Evolutionary conservation across 2,888 invertebrate species (phyloP).

Genomic region (Epirrhoe alternata): DNA sequence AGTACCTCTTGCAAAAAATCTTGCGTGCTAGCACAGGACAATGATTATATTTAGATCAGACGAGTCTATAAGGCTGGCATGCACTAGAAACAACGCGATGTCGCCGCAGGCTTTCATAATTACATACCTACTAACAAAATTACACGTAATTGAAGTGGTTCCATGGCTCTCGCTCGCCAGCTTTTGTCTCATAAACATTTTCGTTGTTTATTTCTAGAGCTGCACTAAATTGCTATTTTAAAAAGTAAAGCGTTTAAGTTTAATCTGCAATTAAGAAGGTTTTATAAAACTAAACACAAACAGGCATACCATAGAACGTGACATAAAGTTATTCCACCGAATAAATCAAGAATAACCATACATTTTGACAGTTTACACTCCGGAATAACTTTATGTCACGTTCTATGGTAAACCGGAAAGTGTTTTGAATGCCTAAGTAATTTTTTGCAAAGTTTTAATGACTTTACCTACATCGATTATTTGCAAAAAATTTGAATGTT

Average conservation of each 20-base stretch:
- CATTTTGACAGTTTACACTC: too few species aligned
- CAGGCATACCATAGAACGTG: too few species aligned
- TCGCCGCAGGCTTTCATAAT: constrained; percentile 62
- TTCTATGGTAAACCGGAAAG: too few species aligned
- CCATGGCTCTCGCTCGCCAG: constrained; percentile 48
- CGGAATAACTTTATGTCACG: too few species aligned
- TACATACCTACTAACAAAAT: constrained; percentile 65
- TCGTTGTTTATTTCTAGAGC: constrained; percentile 31
- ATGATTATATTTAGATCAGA: constrained; percentile 51
- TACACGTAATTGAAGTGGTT: constrained; percentile 64
- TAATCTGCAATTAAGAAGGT: not conserved
- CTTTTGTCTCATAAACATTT: constrained; percentile 51
- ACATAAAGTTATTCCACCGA: too few species aligned
- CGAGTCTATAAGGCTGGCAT: constrained; percentile 47
- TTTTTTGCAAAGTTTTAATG: constrained; percentile 1
- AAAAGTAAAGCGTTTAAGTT: not conserved
- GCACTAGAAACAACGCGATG: constrained; percentile 60
- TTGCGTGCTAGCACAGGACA: constrained; percentile 40
- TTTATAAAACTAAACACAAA: not conserved
- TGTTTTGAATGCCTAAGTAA: not conserved
- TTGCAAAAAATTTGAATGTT: constrained; percentile 16
- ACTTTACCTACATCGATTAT: constrained; percentile 21
- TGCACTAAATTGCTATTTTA: constrained; percentile 2
- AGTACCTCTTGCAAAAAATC: constrained; percentile 19
- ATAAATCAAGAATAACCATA: too few species aligned